These are phyloP conservation scores for Thomomys bottae DNA, from an alignment of 2,113 vertebrate species.

Conservation along the genomic window DNA sequence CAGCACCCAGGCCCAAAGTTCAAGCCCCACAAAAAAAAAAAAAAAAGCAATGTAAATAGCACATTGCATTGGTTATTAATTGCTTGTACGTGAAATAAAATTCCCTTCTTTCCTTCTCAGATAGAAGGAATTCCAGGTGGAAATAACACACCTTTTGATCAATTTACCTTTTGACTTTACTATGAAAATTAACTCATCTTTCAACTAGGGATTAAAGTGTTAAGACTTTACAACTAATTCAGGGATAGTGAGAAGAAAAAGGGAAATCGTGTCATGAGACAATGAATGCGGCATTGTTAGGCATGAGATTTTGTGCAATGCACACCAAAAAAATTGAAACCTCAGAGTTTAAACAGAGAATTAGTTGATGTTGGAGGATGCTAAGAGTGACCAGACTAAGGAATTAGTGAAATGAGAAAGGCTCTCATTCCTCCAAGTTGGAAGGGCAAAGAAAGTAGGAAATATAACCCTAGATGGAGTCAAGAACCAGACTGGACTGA, in stretches of 20 bases:
- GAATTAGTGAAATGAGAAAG: neutral
- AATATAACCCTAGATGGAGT: neutral
- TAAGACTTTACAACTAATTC: constrained; percentile 9
- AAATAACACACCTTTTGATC: constrained; percentile 48
- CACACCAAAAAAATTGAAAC: constrained; percentile 28
- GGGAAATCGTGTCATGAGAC: neutral
- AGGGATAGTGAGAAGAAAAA: neutral
- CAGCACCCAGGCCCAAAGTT: too few species aligned
- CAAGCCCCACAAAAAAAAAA: too few species aligned
- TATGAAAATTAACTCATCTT: constrained; percentile 49
- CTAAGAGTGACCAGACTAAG: neutral
- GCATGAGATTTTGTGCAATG: neutral
- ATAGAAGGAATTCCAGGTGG: constrained; percentile 32
- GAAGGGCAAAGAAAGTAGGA: neutral
- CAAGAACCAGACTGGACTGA: neutral
- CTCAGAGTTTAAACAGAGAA: constrained; percentile 18
- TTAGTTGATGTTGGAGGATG: constrained; percentile 17
- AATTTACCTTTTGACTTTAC: constrained; percentile 50
- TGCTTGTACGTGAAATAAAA: constrained; percentile 81
- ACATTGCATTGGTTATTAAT: constrained; percentile 81
- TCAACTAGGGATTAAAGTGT: neutral
- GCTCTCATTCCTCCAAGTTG: neutral
- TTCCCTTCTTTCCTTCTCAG: constrained; percentile 43
- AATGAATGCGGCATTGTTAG: neutral
- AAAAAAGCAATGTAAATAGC: constrained; percentile 83